Base-by-base conservation (phyloP, 2,797 vertebrate genomes). In the Pangasius macronema region DNA sequence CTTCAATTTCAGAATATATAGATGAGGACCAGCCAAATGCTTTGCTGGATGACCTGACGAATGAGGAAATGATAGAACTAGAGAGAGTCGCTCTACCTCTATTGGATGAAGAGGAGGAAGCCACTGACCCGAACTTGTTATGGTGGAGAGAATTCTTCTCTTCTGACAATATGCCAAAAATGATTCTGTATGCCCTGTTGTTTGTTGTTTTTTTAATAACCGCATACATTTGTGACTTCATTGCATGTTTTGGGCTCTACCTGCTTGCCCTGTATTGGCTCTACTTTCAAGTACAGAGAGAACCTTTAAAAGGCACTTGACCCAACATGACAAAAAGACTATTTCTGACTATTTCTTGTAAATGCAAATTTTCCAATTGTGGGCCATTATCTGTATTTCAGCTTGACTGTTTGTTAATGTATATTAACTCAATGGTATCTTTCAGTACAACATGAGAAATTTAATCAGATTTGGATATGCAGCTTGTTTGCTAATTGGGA, bases 171-270 rank as follows among this genome's bases (percentile, higher is more conserved):
- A 91, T 95, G 87, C 93, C 93, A 80, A 97, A 95, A 91, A 94
- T 96, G 87, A 87, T 97, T 33, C 86, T 96, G 22, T 97, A 91
- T 87, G 92, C 93, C 87, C 91, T 96, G 82, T 92, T 97, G 91
- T 95, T 97, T 82, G 88, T 97, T 89, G 85, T 97, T n/a, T 98
- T 99, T 96, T 94, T 96, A 88, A 92, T 95, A 55, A 95, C 95
- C n/a, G 94, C 97, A 18, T 97, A 97, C 87, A 94, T 97, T 90
- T 99, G 97, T 89, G 98, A 99, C 94, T 96, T 99, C 88, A 93
- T 97, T 70, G 96, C 97, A 86, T 98, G 97, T 90, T 96, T 98
- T 88, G 95, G 94, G 0, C 96, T 99, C 84, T 99, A 99, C 89
- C 85, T 99, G 88, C 94, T 98, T 70, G 97, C 97, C 59, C 89